These are phyloP conservation scores for Taenaris catops DNA, from an alignment of 2,888 invertebrate species.

Conservation along the genomic window DNA sequence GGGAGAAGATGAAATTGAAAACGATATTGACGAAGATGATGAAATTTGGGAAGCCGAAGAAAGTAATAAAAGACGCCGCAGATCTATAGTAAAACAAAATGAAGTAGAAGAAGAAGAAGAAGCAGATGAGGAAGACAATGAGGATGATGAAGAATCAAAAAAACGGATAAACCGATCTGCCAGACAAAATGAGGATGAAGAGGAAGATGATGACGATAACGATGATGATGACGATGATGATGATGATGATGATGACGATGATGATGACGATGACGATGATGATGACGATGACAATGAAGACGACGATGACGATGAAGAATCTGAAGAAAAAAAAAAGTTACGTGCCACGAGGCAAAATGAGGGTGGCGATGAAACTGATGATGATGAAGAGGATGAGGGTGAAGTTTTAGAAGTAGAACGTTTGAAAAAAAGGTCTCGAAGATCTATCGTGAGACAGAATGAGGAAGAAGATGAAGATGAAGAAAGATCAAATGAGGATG, in stretches of 20 bases:
- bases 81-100: slow-evolving; percentile 10
- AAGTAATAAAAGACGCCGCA: slow-evolving; percentile 14
- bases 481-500: slow-evolving; percentile 19
- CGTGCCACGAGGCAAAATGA: no score
- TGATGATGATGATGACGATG: slow-evolving; percentile 14
- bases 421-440: slow-evolving; percentile 15
- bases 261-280: slow-evolving; percentile 13
- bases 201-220: slow-evolving; percentile 17
- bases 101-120: slow-evolving; percentile 15
- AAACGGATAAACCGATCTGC: background rate
- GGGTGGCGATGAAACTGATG: slow-evolving; percentile 8
- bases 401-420: slow-evolving; percentile 26
- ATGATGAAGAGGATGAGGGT: slow-evolving; percentile 15
- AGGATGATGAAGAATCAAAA: slow-evolving; percentile 11
- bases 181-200: background rate
- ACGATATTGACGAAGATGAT: slow-evolving; percentile 16
- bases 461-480: slow-evolving; percentile 9
- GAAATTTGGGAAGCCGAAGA: slow-evolving; percentile 16
- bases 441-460: slow-evolving; percentile 20
- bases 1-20: slow-evolving; percentile 14
- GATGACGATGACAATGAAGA: slow-evolving; percentile 13
- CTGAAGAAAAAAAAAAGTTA: no score
- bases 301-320: slow-evolving; percentile 15
- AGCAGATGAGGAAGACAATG: slow-evolving; percentile 21
- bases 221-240: slow-evolving; percentile 11